A percentile compares a stretch with the other conserved stretches of the same genome.
phyloP scores from a whole-genome alignment of 2,888 invertebrate genomes.

The Ypsolopha sequella region DNA sequence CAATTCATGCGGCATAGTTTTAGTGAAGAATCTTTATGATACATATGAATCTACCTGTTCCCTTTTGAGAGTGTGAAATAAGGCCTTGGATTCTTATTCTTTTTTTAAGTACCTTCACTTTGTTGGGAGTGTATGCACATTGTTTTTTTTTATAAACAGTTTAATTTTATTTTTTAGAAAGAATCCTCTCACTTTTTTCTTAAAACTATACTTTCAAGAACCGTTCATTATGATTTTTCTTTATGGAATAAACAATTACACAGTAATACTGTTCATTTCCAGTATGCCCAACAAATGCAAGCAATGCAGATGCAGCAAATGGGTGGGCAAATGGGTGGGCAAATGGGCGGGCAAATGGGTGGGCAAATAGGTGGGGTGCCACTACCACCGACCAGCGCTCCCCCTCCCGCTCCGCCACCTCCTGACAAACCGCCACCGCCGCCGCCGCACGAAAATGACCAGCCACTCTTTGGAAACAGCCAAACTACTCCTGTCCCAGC shows the following conservation, averaged over 20 bases:
- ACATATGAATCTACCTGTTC: too few relatives aligned
- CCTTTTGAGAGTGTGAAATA: too few relatives aligned
- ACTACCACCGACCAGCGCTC: slow-evolving; percentile 19
- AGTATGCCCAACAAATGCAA: slow-evolving; percentile 59
- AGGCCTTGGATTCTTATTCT: too few relatives aligned
- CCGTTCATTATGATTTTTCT: too few relatives aligned
- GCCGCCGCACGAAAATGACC: slow-evolving; percentile 55
- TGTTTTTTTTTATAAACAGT: too few relatives aligned
- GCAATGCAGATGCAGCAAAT: slow-evolving; percentile 25
- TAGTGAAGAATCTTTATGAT: too few relatives aligned
- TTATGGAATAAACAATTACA: background rate
- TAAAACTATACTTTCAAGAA: too few relatives aligned
- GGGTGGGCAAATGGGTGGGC: slow-evolving; percentile 13
- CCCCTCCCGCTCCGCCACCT: slow-evolving; percentile 31
- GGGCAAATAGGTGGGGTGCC: slow-evolving; percentile 27
- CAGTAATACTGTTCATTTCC: slow-evolving; percentile 12
- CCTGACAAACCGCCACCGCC: slow-evolving; percentile 35
- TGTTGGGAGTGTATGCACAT: too few relatives aligned
- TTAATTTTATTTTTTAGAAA: too few relatives aligned
- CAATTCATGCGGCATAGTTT: too few relatives aligned
- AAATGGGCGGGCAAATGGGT: slow-evolving; percentile 24
- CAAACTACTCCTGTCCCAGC: slow-evolving; percentile 12
- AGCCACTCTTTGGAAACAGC: slow-evolving; percentile 34
- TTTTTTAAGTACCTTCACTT: too few relatives aligned
- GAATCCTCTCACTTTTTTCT: too few relatives aligned